Percentiles rank a stretch among this genome's conserved stretches.
Evolutionary conservation across 2,113 vertebrate species (phyloP).

Genomic region (Actenoides hombroni): DNA sequence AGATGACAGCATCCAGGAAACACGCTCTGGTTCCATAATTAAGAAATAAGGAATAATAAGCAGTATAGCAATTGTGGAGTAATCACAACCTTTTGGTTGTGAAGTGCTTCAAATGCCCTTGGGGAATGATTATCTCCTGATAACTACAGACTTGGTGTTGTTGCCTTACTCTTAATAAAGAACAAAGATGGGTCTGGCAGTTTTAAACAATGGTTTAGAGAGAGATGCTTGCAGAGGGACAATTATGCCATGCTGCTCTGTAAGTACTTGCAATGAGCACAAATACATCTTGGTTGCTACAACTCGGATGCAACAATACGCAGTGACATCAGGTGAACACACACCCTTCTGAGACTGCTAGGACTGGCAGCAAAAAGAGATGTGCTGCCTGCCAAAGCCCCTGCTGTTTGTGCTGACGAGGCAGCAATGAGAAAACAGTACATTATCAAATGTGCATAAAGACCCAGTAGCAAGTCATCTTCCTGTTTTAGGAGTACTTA

Average conservation of each 20-base stretch:
- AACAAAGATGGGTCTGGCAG: conserved; percentile 44
- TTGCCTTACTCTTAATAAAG: conserved; percentile 57
- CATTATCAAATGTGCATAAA: not conserved
- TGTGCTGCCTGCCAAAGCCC: not conserved
- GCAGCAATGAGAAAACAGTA: not conserved
- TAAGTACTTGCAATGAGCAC: not conserved
- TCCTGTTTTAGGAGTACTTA: not conserved
- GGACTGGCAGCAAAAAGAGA: not conserved
- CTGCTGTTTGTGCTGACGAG: not conserved
- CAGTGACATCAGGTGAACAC: not conserved
- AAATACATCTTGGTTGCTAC: not conserved
- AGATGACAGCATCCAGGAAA: conserved; percentile 31
- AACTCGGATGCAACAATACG: not conserved
- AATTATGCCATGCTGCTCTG: not conserved
- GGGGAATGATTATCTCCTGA: conserved; percentile 60
- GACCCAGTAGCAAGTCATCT: not conserved
- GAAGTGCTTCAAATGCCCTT: conserved; percentile 59
- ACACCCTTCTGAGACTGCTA: not conserved
- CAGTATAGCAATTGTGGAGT: conserved; percentile 41
- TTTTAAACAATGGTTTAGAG: conserved; percentile 51
- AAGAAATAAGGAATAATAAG: conserved; percentile 66
- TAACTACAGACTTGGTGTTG: conserved; percentile 45
- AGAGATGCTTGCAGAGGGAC: conserved; percentile 28
- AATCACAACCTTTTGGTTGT: conserved; percentile 62
- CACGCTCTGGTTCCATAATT: conserved; percentile 38